These are phyloP conservation scores for Xiphophorus couchianus DNA, from an alignment of 2,113 vertebrate species.

Conservation along the genomic window DNA sequence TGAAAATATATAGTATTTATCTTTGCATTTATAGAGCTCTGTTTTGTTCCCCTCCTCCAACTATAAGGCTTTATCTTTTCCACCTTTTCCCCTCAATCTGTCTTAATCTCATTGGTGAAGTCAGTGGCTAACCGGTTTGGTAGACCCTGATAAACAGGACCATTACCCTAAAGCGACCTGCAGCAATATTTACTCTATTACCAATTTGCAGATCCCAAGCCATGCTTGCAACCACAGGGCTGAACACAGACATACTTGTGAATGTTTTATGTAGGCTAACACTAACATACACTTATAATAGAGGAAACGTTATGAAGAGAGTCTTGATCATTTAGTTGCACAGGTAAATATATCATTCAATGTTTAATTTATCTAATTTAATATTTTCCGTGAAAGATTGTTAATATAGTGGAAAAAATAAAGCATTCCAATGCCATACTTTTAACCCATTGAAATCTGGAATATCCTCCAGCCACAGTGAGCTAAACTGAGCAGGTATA, in stretches of 20 bases:
- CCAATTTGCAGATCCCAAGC: slow-evolving; percentile 35
- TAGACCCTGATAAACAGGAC: slow-evolving; percentile 65
- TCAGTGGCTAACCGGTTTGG: slow-evolving; percentile 71
- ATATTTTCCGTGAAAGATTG: too few species aligned
- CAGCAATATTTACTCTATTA: slow-evolving; percentile 70
- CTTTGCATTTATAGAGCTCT: slow-evolving; percentile 42
- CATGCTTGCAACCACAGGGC: background rate
- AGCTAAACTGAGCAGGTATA: too few species aligned
- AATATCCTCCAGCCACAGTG: too few species aligned
- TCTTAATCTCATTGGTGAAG: slow-evolving; percentile 75
- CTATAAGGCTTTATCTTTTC: slow-evolving; percentile 47
- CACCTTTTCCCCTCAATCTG: slow-evolving; percentile 53
- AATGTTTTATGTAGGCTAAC: background rate
- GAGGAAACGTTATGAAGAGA: background rate
- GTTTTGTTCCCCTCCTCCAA: slow-evolving; percentile 30
- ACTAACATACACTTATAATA: background rate
- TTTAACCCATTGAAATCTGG: too few species aligned
- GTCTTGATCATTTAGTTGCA: background rate
- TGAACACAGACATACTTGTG: background rate
- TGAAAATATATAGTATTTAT: slow-evolving; percentile 17
- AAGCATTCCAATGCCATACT: too few species aligned
- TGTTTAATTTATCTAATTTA: too few species aligned
- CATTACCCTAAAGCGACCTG: slow-evolving; percentile 68
- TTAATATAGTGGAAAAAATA: too few species aligned
- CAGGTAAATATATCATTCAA: too few species aligned